Evolutionary conservation across 2,888 invertebrate genomes (phyloP), one percentile per base, ranked within the genome.

Genomic region (Brachyptera risi): DNA sequence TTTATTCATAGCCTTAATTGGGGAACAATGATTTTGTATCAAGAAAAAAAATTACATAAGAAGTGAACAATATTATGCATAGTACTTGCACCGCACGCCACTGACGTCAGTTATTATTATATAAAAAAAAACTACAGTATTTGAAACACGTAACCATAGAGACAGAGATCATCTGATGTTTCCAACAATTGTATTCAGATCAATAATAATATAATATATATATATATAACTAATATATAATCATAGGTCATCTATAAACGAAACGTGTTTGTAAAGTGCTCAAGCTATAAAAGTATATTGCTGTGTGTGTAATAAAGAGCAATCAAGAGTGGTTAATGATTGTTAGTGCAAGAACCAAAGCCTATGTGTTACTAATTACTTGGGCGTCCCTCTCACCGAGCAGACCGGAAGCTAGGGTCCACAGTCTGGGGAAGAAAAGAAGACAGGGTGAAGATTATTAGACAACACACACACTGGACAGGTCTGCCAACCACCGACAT

Each of bases 291-390:
- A n/a, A n/a, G n/a, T n/a, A n/a, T 11, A 31, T 31, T 47, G 47
- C 47, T 24, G 47, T 47, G n/a, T n/a, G n/a, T n/a, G 47, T 47
- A 47, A 21, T 47, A n/a, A 47, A 47, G 47, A 47, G 47, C 47
- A 17, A 47, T 47, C 24, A 47, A 47, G 47, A 47, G 47, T 47
- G 42, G 42, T 42, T 42, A 42, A 42, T 47, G n/a, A 54, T 31
- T 54, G 54, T 54, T 54, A 54, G 54, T 54, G 54, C 54, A 54
- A 54, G 54, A 35, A 37, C 35, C 37, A 54, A 54, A 23, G 35
- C 37, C 54, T 54, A 37, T 37, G 37, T 19, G 37, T 35, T 54
- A 54, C 21, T 54, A 19, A 23, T 21, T 19, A 23, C 31, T 35
- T n/a, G n/a, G n/a, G 35, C 13, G 23, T 4, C 54, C 54, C 23